Evolutionary conservation across 2,888 invertebrate species (phyloP).

Genomic region (Thymelicus sylvestris): DNA sequence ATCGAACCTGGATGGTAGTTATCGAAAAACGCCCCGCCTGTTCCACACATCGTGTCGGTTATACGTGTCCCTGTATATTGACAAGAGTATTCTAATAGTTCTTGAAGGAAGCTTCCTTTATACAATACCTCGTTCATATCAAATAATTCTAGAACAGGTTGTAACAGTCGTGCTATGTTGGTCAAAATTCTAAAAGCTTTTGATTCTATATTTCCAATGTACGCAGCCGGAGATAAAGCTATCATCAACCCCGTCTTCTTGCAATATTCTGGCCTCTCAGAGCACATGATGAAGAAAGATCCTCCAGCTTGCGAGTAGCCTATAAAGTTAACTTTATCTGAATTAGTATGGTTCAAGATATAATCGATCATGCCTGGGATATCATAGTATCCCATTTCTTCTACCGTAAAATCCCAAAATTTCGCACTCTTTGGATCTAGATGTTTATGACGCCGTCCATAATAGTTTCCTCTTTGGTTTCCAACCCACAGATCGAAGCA

Average conservation of each 20-base stretch:
- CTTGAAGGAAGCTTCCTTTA: conserved; percentile 15
- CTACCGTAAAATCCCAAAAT: conserved; percentile 85
- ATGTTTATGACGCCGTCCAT: conserved; percentile 78
- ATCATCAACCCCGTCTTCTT: conserved; percentile 77
- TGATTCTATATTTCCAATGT: conserved; percentile 61
- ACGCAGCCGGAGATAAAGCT: conserved; percentile 84
- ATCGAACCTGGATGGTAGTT: conserved; percentile 20
- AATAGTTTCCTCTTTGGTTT: conserved; percentile 84
- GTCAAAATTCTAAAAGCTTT: conserved; percentile 39
- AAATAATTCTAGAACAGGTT: not conserved
- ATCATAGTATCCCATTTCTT: conserved; percentile 88
- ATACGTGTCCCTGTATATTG: not conserved
- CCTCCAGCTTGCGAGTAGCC: conserved; percentile 89
- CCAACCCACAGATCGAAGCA: conserved; percentile 71
- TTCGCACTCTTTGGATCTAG: conserved; percentile 58
- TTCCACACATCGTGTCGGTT: conserved; percentile 5
- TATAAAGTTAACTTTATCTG: conserved; percentile 82
- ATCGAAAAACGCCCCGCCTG: conserved; percentile 6
- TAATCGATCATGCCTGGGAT: conserved; percentile 84
- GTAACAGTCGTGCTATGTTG: not conserved
- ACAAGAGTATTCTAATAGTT: conserved; percentile 6
- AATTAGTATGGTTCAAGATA: conserved; percentile 66
- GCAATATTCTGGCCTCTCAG: conserved; percentile 81
- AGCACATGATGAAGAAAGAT: conserved; percentile 78
- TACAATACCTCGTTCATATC: conserved; percentile 1